Evolutionary conservation across 1,140 invertebrate genomes (phyloP), one percentile per base, ranked within the genome.

Genomic region (Harlomillsia oculata): DNA sequence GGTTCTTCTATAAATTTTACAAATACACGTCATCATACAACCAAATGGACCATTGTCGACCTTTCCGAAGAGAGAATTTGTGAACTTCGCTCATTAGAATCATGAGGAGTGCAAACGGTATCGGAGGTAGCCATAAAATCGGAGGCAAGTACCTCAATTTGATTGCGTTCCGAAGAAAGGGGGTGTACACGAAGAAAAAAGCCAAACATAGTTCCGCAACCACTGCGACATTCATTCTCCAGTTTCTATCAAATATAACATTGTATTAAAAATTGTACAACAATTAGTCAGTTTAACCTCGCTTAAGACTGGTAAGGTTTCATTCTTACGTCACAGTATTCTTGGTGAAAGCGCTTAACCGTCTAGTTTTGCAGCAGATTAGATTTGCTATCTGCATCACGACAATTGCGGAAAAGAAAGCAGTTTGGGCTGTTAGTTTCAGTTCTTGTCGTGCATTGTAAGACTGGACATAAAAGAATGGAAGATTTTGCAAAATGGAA

Each of bases 331-430:
- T 32, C 29, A 53, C n/a, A n/a, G n/a, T 36, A 28, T 25, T 25
- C 20, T 53, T 53, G 8, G 6, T 14, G 23, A 36, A 44, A 8
- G 44, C 13, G 14, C 37, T 25, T 9, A 44, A 5, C 23, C 52
- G 25, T 25, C 52, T 5, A 44, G 34, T 37, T 30, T 53, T 53
- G 11, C 29, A 53, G 14, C 6, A 29, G 3, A 53, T n/a, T 20
- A 58, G 3, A 30, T 49, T 49, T 6, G 26, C 46, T 5, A 29
- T 16, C 26, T 49, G 46, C 30, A 34, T 49, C 20, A 18, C 18
- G 3, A 49, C 46, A 29, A 49, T 9, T 21, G 46, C 26, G 3
- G 18, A 16, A 20, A 49, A 49, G 18, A 49, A 49, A 3, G 6
- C 46, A 30, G 46, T 49, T 32, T 49, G 46, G 9, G 46, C 46